Evolutionary conservation across 2,888 invertebrate species (phyloP), one percentile per base, ranked within the genome.

Genomic region (Protula sp.): DNA sequence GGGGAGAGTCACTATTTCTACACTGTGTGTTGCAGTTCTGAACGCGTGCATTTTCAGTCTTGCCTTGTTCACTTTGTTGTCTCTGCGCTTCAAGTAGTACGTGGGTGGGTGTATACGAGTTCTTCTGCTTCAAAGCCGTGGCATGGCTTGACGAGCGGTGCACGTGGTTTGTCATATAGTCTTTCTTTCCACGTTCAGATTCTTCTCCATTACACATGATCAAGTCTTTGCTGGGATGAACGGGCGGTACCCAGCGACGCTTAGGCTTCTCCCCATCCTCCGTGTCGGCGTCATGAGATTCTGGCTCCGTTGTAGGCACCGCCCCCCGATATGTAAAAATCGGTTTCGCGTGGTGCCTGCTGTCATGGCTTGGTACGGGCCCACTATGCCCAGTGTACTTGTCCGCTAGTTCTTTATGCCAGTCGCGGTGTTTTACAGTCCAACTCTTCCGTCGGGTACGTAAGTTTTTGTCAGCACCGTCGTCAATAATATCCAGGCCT

Each of bases 151-250:
- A 38, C 9, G 38, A 38, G 38, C 38, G 38, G n/a, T n/a, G n/a
- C n/a, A n/a, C n/a, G n/a, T n/a, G n/a, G 19, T 38, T 38, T 19
- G 19, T 14, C 9, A 9, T 38, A 38, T 38, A 38, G 38, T 38
- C 38, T 38, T 38, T 38, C 9, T 19, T 38, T 19, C 38, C 38
- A 14, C 19, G 38, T 14, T 38, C 9, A 14, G 38, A 9, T 19
- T 38, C 19, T 38, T 9, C 19, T 9, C 31, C 26, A 26, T 31
- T 60, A 19, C 26, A 53, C 29, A 63, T 52, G 26, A 65, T 52
- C 2, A 65, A 48, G 53, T 65, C 63, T 52, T 62, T 65, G 5
- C 59, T 57, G 2, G 65, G 65, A 30, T 65, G 65, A 29, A 65
- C 57, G 2, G 63, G 63, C 2, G 54, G 65, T 3, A 55, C 47